Conservation (phyloP, 2,888 invertebrate genomes). For the Rotaria magnacalcarata region DNA sequence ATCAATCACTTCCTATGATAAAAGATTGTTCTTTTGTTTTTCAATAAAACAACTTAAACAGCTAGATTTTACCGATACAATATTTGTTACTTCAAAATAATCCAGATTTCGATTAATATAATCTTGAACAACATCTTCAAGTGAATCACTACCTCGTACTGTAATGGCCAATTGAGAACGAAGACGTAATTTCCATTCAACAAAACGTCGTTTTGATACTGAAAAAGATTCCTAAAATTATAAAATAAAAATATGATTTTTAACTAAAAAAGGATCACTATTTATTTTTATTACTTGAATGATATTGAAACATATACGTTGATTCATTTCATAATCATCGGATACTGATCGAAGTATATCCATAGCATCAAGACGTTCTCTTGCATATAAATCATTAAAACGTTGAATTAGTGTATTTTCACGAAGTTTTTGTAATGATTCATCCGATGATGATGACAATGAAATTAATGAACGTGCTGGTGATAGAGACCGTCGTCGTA, state of each 20-base stretch:
- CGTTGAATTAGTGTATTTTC: constrained; percentile 55
- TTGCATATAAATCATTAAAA: constrained; percentile 58
- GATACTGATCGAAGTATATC: constrained; percentile 55
- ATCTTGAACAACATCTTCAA: constrained; percentile 59
- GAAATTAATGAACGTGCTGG: constrained; percentile 52
- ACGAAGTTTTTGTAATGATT: constrained; percentile 55
- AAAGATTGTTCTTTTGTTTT: neutral
- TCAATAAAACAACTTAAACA: neutral
- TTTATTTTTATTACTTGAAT: constrained; percentile 52
- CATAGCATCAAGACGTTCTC: constrained; percentile 58
- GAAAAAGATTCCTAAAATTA: constrained; percentile 56
- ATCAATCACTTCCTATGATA: constrained; percentile 56
- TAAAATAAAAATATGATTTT: too few species aligned
- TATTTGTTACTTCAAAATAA: constrained; percentile 56
- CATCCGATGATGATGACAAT: constrained; percentile 54
- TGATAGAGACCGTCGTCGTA: constrained; percentile 19
- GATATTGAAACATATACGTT: constrained; percentile 56
- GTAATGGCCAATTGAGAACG: constrained; percentile 56
- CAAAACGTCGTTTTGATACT: constrained; percentile 56
- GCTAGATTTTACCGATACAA: constrained; percentile 53
- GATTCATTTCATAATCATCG: constrained; percentile 58
- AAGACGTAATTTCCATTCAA: constrained; percentile 58
- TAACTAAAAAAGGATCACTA: too few species aligned
- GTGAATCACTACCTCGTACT: constrained; percentile 56
- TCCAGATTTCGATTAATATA: constrained; percentile 59